Percentiles rank a stretch among this genome's conserved stretches.
Evolutionary conservation across 2,888 invertebrate species (phyloP).

Genomic region (Eupithecia subfuscata): DNA sequence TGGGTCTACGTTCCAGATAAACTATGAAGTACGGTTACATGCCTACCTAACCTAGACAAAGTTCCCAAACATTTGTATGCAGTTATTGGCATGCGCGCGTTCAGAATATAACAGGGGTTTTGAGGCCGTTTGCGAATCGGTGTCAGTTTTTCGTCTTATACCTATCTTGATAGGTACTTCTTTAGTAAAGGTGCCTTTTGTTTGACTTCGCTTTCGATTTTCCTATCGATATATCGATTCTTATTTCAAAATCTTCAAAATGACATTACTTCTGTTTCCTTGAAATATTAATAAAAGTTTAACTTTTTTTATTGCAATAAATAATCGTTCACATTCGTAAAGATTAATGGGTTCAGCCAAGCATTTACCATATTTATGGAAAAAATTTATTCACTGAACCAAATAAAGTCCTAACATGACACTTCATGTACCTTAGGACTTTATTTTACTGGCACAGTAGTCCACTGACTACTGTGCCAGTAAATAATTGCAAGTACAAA

Average conservation of each 20-base stretch:
- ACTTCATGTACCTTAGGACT: too few relatives aligned
- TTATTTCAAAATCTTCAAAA: not conserved
- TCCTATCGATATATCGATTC: too few relatives aligned
- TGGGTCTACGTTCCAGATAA: conserved; percentile 43
- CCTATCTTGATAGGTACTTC: not conserved
- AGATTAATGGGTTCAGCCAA: not conserved
- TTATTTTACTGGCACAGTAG: too few relatives aligned
- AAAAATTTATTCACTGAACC: not conserved
- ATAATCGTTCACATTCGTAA: not conserved
- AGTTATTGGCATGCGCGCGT: conserved; percentile 55
- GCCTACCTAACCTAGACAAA: conserved; percentile 52
- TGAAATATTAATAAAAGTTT: not conserved
- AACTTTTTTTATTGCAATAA: not conserved
- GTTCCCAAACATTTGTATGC: conserved; percentile 75
- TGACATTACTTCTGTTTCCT: not conserved
- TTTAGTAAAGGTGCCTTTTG: not conserved
- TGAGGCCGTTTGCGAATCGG: conserved; percentile 18
- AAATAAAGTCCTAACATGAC: not conserved
- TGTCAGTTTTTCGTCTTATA: not conserved
- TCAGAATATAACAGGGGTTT: conserved; percentile 28
- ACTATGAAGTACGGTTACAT: conserved; percentile 45
- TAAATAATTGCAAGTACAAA: conserved; percentile 9
- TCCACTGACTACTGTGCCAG: not conserved
- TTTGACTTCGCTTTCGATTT: not conserved
- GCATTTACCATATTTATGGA: not conserved